These are phyloP conservation scores for Parnassius apollo DNA, from an alignment of 2,888 invertebrate species.

Conservation along the genomic window DNA sequence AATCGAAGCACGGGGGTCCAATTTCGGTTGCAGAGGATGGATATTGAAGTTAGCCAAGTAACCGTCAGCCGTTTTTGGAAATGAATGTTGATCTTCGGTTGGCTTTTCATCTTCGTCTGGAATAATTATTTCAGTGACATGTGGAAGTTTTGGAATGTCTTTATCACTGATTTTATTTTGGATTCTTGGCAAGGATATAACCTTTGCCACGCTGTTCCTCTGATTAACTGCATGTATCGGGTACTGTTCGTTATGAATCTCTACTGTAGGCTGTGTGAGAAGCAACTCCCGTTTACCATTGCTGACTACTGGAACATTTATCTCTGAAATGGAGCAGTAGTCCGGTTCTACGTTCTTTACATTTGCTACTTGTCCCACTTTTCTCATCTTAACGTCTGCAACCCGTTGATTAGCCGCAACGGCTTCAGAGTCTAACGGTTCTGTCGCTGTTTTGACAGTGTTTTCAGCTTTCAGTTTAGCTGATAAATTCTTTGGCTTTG, in stretches of 20 bases:
- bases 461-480: constrained; percentile 83
- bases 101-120: constrained; percentile 82
- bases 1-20: constrained; percentile 77
- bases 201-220: constrained; percentile 71
- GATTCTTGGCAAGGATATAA: constrained; percentile 68
- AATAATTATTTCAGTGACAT: constrained; percentile 87
- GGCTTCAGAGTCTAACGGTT: constrained; percentile 79
- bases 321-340: constrained; percentile 89
- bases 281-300: constrained; percentile 77
- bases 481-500: constrained; percentile 88
- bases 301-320: constrained; percentile 84
- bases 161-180: constrained; percentile 75
- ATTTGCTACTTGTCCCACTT: constrained; percentile 76
- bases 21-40: constrained; percentile 70
- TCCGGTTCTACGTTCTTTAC: constrained; percentile 83
- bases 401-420: constrained; percentile 82
- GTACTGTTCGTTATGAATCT: constrained; percentile 77
- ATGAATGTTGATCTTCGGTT: constrained; percentile 62
- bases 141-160: constrained; percentile 87
- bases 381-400: constrained; percentile 79
- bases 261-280: constrained; percentile 77
- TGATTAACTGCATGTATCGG: constrained; percentile 62
- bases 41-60: constrained; percentile 68
- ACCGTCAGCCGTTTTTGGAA: constrained; percentile 59
- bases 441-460: constrained; percentile 63